Base-by-base conservation (phyloP, 2,113 vertebrate species). In the Percopsis transmontana region DNA sequence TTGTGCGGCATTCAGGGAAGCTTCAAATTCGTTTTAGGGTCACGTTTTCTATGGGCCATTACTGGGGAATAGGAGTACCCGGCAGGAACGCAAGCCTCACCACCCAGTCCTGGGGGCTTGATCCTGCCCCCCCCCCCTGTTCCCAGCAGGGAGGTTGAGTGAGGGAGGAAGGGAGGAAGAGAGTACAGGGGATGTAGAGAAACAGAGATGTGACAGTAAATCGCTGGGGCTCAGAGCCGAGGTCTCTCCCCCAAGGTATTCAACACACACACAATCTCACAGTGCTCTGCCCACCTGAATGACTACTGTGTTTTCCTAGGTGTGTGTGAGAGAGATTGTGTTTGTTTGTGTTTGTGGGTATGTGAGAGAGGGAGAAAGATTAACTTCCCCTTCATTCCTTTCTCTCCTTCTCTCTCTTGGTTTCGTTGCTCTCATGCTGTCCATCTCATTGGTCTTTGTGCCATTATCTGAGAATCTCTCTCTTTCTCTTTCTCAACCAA, bases 201-300 rank as follows among this genome's bases (percentile, higher is more conserved):
- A 64, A 55, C 41, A 80, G 74, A 81, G 72, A 86, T 54, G 86
- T 87, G 86, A 89, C 86, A 87, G 83, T 83, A 90, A 87, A 87
- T 88, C 78, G 19, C 71, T 86, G 51, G 62, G 61, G 44, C 74
- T n/a, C n/a, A n/a, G n/a, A n/a, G n/a, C n/a, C n/a, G n/a, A n/a
- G n/a, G n/a, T n/a, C n/a, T n/a, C n/a, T n/a, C n/a, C n/a, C n/a
- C n/a, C n/a, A n/a, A n/a, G n/a, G n/a, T n/a, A n/a, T n/a, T 38
- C 23, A 44, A 44, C 42, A n/a, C n/a, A n/a, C n/a, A 44, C 11
- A 44, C 11, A 44, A 15, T 10, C 42, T 44, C 15, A 8, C 42
- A 44, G 42, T 13, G 11, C 10, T 42, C 6, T 42, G 41, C 10
- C n/a, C n/a, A n/a, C n/a, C n/a, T n/a, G n/a, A n/a, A n/a, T n/a